Evolutionary conservation across 1,140 invertebrate species (phyloP).

Genomic region (Drosophila sturtevanti): DNA sequence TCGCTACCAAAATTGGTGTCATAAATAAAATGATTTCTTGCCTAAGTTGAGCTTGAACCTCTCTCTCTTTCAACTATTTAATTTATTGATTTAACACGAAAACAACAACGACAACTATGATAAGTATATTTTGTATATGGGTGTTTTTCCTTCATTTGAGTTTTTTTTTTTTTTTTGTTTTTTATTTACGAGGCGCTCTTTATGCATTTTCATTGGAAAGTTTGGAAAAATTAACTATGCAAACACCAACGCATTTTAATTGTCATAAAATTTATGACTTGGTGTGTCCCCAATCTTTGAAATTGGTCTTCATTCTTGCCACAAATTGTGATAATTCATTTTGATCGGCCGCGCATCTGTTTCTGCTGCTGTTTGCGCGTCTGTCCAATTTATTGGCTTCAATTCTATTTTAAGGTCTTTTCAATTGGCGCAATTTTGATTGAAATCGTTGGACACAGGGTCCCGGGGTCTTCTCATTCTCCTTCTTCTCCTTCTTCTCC

Average conservation of each 20-base stretch:
- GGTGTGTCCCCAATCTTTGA: slow-evolving; percentile 54
- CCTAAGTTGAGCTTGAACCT: slow-evolving; percentile 65
- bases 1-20: slow-evolving; percentile 53
- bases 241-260: slow-evolving; percentile 24
- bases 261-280: slow-evolving; percentile 43
- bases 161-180: slow-evolving; percentile 7
- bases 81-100: slow-evolving; percentile 40
- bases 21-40: slow-evolving; percentile 56
- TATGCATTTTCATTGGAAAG: slow-evolving; percentile 8
- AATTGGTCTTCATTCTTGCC: slow-evolving; percentile 11
- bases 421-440: slow-evolving; percentile 67
- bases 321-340: slow-evolving; percentile 30
- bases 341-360: slow-evolving; percentile 10
- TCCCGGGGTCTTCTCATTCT: slow-evolving; percentile 24
- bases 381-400: slow-evolving; percentile 66
- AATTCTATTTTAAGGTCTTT: slow-evolving; percentile 79
- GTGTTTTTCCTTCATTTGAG: not conserved
- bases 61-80: slow-evolving; percentile 37
- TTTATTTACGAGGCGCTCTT: slow-evolving; percentile 8
- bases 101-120: slow-evolving; percentile 23
- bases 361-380: not conserved
- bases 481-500: slow-evolving; percentile 22
- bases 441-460: slow-evolving; percentile 36
- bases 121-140: not conserved
- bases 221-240: slow-evolving; percentile 16